Base-by-base conservation (phyloP, 2,113 vertebrate genomes). In the Lepidothrix coronata region DNA sequence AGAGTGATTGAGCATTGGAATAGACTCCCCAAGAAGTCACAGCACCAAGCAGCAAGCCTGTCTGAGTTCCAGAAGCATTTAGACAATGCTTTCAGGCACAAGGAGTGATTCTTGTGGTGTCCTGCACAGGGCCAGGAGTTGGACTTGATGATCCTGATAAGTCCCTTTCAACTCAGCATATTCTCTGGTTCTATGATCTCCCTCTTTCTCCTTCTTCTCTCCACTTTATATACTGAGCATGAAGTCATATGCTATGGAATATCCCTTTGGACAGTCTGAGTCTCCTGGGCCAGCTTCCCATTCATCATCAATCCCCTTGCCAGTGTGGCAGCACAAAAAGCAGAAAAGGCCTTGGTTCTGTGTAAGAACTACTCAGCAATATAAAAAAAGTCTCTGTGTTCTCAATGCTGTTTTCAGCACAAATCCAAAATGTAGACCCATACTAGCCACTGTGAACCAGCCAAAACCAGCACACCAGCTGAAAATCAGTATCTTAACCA, bases 181-280 rank as follows among this genome's bases (percentile, higher is more conserved):
- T 25, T 31, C 12, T 25, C 13, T 28, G 15, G n/a, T 30, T 66
- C 15, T 24, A 4, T 67, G 31, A 31, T 51, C 39, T 4, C 7
- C 35, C 6, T 4, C 16, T 51, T 49, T 11, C 12, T 58, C 20
- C 8, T 58, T 58, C 35, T 49, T 43, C 3, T 5, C 7, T 8
- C 2, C 6, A 4, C 3, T 68, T 68, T 12, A 14, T 18, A 35
- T 8, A 35, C 1, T 5, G 10, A 59, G 4, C 3, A 27, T 68
- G 37, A 44, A 68, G 25, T 7, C 17, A 14, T 6, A 8, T 12
- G 8, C 7, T 43, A 44, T 59, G 25, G 11, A 35, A 31, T 9
- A 14, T 27, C 27, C 14, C 27, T 68, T 43, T 37, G 27, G 14
- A 11, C 21, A 31, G 3, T 59, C 67, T 35, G 35, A 17, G 17